Conservation (phyloP, 2,888 invertebrate species). For the Parnassius apollo region DNA sequence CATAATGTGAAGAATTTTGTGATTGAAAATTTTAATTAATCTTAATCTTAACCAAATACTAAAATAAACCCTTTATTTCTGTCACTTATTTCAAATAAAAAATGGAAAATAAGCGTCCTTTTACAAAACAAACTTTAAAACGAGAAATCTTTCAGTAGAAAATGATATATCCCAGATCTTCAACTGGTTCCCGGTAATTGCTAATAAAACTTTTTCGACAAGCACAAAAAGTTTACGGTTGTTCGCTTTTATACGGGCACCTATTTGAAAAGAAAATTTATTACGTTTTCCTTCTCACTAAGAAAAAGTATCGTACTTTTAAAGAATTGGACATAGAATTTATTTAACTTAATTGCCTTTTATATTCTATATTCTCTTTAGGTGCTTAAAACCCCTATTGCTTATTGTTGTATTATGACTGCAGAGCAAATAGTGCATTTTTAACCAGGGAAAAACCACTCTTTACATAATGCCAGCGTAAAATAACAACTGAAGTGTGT, state of each 20-base stretch:
- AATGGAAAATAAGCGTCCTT: neutral
- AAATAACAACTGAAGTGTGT: too few species aligned
- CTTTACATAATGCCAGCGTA: too few species aligned
- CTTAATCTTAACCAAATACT: too few species aligned
- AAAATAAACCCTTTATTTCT: too few species aligned
- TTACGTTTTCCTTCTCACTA: slow-evolving; percentile 6
- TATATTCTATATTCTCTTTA: too few species aligned
- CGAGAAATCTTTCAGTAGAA: slow-evolving; percentile 7
- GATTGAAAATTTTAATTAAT: too few species aligned
- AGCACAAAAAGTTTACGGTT: slow-evolving; percentile 23
- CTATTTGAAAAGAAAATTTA: slow-evolving; percentile 25
- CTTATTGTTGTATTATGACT: too few species aligned
- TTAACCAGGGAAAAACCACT: too few species aligned
- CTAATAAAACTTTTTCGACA: slow-evolving; percentile 27
- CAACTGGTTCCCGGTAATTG: slow-evolving; percentile 24
- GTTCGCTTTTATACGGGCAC: slow-evolving; percentile 15
- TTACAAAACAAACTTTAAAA: slow-evolving; percentile 4
- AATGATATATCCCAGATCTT: slow-evolving; percentile 23
- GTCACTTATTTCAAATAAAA: too few species aligned
- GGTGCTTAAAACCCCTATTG: too few species aligned
- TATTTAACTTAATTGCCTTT: neutral
- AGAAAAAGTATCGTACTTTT: slow-evolving; percentile 16
- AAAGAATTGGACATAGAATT: slow-evolving; percentile 1
- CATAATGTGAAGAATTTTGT: too few species aligned
- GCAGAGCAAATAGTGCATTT: too few species aligned